A percentile compares a stretch with the other conserved stretches of the same genome.
Evolutionary conservation across 2,797 vertebrate genomes (phyloP).

Genomic region (Adelosebastes latens): DNA sequence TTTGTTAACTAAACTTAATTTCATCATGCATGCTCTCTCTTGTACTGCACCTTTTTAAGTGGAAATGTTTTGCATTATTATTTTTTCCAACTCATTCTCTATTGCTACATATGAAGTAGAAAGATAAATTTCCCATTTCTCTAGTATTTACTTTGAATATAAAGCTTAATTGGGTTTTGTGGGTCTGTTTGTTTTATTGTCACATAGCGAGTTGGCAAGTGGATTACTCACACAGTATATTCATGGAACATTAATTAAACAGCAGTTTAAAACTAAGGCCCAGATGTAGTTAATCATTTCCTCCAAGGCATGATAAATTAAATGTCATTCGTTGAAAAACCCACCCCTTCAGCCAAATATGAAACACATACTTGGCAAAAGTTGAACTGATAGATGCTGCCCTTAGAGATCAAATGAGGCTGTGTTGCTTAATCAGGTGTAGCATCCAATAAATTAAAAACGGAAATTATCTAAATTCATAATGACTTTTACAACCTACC

Average conservation of each 20-base stretch:
- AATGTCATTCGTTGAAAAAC: slow-evolving; percentile 66
- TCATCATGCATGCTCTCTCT: slow-evolving; percentile 98
- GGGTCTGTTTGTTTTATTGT: slow-evolving; percentile 76
- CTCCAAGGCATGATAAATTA: slow-evolving; percentile 71
- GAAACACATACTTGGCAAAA: slow-evolving; percentile 70
- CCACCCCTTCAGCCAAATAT: slow-evolving; percentile 63
- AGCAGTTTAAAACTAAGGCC: slow-evolving; percentile 63
- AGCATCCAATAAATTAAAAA: slow-evolving; percentile 54
- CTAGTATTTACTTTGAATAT: slow-evolving; percentile 73
- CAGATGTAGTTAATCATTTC: slow-evolving; percentile 72
- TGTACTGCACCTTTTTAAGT: slow-evolving; percentile 86
- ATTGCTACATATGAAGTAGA: slow-evolving; percentile 81
- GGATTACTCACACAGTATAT: slow-evolving; percentile 63
- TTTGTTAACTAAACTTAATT: slow-evolving; percentile 89
- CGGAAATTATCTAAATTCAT: slow-evolving; percentile 47
- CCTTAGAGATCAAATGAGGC: slow-evolving; percentile 60
- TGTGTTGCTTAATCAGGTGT: slow-evolving; percentile 57
- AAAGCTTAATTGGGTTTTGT: slow-evolving; percentile 73
- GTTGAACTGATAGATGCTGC: slow-evolving; percentile 65
- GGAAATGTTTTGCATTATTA: slow-evolving; percentile 84
- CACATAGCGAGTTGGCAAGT: slow-evolving; percentile 67
- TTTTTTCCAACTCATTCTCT: slow-evolving; percentile 81
- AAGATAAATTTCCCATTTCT: slow-evolving; percentile 69
- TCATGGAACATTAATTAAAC: slow-evolving; percentile 73
- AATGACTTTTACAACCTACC: slow-evolving; percentile 37